These are phyloP conservation scores for Tuberolachnus salignus DNA, from an alignment of 2,888 invertebrate species.

Conservation along the genomic window DNA sequence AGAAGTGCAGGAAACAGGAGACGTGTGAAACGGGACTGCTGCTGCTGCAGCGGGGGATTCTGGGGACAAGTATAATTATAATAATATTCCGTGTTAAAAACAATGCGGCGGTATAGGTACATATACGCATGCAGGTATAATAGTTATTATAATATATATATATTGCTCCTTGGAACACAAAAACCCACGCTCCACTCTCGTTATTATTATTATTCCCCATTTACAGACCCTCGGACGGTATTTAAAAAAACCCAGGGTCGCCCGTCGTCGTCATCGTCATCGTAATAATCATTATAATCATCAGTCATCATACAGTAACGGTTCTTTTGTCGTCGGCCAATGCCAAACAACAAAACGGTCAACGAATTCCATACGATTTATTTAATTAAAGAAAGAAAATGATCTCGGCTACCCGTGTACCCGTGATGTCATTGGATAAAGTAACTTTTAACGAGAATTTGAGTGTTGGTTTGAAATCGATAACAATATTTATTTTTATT, in stretches of 20 bases:
- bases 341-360: no score
- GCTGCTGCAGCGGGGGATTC: slow-evolving; percentile 16
- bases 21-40: slow-evolving; percentile 32
- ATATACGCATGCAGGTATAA: slow-evolving; percentile 12
- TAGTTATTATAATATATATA: no score
- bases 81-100: slow-evolving; percentile 53
- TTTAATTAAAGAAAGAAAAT: no score
- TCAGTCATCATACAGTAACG: no score
- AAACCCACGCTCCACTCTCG: slow-evolving; percentile 6
- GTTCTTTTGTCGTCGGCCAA: no score
- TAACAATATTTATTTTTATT: no score
- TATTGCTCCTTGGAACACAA: slow-evolving; percentile 33
- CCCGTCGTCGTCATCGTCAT: slow-evolving; percentile 22
- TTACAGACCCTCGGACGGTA: slow-evolving; percentile 31
- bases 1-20: slow-evolving; percentile 50
- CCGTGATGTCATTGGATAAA: no score
- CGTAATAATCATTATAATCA: background rate
- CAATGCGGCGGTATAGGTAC: slow-evolving; percentile 17
- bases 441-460: no score
- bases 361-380: no score
- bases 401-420: no score
- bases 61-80: slow-evolving; percentile 45
- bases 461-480: no score
- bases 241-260: slow-evolving; percentile 39
- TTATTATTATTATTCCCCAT: slow-evolving; percentile 27